Evolutionary conservation across 2,888 invertebrate species (phyloP).

Genomic region (Frankliniella fusca): DNA sequence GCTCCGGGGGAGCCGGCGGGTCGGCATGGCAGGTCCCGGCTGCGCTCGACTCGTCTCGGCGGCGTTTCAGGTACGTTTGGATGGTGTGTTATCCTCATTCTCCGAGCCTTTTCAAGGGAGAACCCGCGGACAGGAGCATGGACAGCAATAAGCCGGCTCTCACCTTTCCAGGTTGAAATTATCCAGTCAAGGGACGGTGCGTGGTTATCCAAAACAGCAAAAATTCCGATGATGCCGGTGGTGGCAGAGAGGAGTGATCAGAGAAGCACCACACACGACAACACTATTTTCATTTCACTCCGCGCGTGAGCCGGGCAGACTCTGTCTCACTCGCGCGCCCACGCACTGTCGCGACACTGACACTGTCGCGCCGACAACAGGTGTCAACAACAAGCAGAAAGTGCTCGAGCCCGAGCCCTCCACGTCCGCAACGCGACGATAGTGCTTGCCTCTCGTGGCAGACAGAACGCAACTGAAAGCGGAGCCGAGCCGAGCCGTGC

Average conservation of each 20-base stretch:
- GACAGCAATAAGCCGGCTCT: background rate
- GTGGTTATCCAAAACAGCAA: background rate
- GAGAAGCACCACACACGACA: background rate
- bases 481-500: too few relatives aligned
- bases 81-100: background rate
- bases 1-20: background rate
- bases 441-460: background rate
- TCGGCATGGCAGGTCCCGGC: background rate
- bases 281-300: background rate
- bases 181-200: background rate
- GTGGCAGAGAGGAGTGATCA: background rate
- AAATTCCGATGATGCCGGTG: background rate
- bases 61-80: background rate
- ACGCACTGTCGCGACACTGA: background rate
- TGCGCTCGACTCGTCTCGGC: background rate
- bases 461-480: slow-evolving; percentile 2
- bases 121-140: too few relatives aligned
- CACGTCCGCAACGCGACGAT: background rate
- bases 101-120: too few relatives aligned
- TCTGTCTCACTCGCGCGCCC: background rate
- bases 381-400: background rate
- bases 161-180: slow-evolving; percentile 15
- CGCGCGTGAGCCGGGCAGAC: background rate
- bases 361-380: slow-evolving; percentile 1
- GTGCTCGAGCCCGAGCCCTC: background rate